phyloP scores from a whole-genome alignment of 1,140 invertebrate genomes.

The Microplitis demolitor region DNA sequence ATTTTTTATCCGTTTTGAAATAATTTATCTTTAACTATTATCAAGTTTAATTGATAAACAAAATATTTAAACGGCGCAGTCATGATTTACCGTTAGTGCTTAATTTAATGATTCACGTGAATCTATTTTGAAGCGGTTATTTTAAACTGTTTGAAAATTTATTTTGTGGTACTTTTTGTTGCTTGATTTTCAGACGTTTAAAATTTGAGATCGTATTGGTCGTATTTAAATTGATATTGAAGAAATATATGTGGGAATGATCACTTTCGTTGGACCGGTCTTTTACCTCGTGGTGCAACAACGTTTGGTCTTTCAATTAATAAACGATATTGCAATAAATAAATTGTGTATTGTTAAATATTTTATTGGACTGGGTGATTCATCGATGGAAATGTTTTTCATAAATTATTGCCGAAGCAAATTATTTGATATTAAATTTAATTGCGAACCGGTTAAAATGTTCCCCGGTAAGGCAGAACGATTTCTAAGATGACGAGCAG shows the following conservation, averaged over 20 bases:
- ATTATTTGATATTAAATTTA: neutral
- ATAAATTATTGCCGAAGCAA: neutral
- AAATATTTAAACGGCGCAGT: slow-evolving; percentile 25
- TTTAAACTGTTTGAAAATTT: neutral
- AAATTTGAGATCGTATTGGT: neutral
- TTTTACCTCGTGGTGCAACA: slow-evolving; percentile 18
- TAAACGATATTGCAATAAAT: neutral
- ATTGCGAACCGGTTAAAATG: slow-evolving; percentile 3
- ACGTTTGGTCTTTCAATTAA: neutral
- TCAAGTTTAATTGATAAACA: neutral
- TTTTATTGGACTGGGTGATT: neutral
- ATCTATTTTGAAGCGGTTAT: neutral
- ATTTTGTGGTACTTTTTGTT: neutral
- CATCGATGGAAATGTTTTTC: slow-evolving; percentile 7
- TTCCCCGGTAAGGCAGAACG: slow-evolving; percentile 42
- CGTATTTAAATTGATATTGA: neutral
- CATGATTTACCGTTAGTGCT: slow-evolving; percentile 45
- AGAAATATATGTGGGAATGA: slow-evolving; percentile 38
- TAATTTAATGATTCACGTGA: neutral
- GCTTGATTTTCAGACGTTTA: neutral
- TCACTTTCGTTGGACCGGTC: slow-evolving; percentile 32
- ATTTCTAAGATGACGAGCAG: slow-evolving; percentile 57
- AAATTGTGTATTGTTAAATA: neutral
- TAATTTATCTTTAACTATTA: neutral
- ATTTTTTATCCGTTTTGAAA: too few relatives aligned